Conservation (phyloP, 2,113 vertebrate species). For the Hystrix brachyura region DNA sequence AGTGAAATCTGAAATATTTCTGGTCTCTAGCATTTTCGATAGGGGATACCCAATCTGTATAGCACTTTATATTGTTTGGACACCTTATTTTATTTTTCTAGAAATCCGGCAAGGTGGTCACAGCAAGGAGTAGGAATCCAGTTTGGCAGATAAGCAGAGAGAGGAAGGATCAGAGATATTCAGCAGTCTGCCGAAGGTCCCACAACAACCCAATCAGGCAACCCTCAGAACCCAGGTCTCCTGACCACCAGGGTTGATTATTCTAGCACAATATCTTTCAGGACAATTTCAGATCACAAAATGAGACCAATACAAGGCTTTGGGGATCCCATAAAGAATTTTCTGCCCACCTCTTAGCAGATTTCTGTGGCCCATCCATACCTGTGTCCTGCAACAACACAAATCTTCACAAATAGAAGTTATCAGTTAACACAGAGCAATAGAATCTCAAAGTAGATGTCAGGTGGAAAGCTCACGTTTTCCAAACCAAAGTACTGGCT, state of each 20-base stretch:
- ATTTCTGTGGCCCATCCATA: not conserved
- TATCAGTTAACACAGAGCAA: not conserved
- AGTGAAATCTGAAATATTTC: not conserved
- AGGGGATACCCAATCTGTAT: not conserved
- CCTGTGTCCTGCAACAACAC: not conserved
- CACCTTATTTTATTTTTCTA: constrained; percentile 27
- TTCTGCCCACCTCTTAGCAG: not conserved
- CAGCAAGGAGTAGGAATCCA: not conserved
- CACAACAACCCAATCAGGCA: not conserved
- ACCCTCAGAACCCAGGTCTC: not conserved
- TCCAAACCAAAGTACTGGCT: not conserved
- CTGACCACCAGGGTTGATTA: not conserved
- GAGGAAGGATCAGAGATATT: constrained; percentile 40
- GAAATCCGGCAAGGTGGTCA: not conserved
- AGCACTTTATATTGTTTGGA: constrained; percentile 24
- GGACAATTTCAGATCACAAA: not conserved
- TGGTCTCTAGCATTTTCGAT: not conserved
- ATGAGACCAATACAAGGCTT: not conserved
- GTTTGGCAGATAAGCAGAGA: not conserved
- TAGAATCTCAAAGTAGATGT: not conserved
- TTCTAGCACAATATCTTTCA: not conserved
- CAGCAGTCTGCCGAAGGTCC: not conserved
- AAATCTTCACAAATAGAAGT: constrained; percentile 22
- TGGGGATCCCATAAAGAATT: not conserved
- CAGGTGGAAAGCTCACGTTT: not conserved